Evolutionary conservation across 2,113 vertebrate species (phyloP).

Genomic region (Phrynosoma platyrhinos): DNA sequence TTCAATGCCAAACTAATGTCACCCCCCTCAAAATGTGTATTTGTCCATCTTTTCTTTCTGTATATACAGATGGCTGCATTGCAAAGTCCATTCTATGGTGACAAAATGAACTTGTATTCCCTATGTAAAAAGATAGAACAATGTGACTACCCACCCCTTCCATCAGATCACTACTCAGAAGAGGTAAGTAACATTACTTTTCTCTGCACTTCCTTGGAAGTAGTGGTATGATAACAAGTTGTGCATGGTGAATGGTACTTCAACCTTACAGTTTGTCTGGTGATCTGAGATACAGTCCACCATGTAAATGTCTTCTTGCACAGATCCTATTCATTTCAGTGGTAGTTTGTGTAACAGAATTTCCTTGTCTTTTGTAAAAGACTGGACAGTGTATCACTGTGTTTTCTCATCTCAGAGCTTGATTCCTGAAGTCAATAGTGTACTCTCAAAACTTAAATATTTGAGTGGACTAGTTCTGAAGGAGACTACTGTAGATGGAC

Average conservation of each 20-base stretch:
- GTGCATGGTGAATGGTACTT: conserved; percentile 31
- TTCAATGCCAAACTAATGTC: not conserved
- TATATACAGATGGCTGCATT: conserved; percentile 93
- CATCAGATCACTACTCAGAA: conserved; percentile 99
- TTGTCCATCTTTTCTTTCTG: conserved; percentile 17
- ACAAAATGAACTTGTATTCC: conserved; percentile 99
- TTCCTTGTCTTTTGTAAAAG: not conserved
- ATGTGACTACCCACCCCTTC: conserved; percentile 98
- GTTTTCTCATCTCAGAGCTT: not conserved
- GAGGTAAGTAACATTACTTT: conserved; percentile 81
- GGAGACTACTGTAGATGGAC: not conserved
- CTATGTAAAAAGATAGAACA: conserved; percentile 99
- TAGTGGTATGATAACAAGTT: conserved; percentile 21
- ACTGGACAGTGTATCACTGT: not conserved
- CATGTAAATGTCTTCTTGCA: not conserved
- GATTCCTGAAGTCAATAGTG: not conserved
- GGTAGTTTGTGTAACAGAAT: not conserved
- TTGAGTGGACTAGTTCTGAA: not conserved
- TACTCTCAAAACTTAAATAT: not conserved
- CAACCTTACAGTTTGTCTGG: not conserved
- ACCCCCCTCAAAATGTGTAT: not conserved
- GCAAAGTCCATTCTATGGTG: conserved; percentile 98
- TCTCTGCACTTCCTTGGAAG: not conserved
- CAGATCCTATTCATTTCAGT: not conserved
- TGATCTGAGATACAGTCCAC: not conserved